Evolutionary conservation across 1,140 invertebrate genomes (phyloP), one percentile per base, ranked within the genome.

Genomic region (Bombus confusus): DNA sequence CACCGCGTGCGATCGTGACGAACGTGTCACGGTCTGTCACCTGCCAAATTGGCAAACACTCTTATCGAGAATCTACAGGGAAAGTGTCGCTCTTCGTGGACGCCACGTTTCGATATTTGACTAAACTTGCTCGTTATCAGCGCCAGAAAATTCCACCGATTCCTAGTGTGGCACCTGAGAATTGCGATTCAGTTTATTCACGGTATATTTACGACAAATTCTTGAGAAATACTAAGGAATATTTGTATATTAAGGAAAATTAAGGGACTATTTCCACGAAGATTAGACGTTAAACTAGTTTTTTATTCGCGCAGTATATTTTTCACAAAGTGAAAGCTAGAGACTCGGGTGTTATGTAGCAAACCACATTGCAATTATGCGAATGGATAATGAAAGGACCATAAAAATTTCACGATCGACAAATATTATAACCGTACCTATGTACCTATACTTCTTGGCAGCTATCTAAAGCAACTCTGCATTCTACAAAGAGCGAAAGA

Each of bases 21-120:
- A 81, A 86, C 80, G 86, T 76, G 84, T 84, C 81, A 85, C 86
- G 74, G 69, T 41, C 75, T 88, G 86, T 92, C 91, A 93, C 91
- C 92, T 93, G 91, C 91, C 87, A 93, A 90, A 91, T 88, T 91
- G 90, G 79, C 85, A 92, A 93, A 92, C 85, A 92, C 5, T 78
- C 64, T 91, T 92, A 92, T 92, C 92, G 34, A 34, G 8, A 18
- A 34, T 47, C 37, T 34, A 68, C 64, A 39, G 28, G 68, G 68
- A 85, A 73, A 86, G 78, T 76, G 69, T 82, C 82, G 43, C 41
- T 41, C 69, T 10, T 59, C 78, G 64, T 47, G 52, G 31, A 73
- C 52, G 86, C 80, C 77, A 39, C 2, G 68, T 57, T 68, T 68
- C 79, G 84, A 79, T 66, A 73, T 43, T 57, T 52, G 52, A 77